Evolutionary conservation across 64 coral and sea anemone genomes (phyloP).

Genomic region (Anthopleura sola): DNA sequence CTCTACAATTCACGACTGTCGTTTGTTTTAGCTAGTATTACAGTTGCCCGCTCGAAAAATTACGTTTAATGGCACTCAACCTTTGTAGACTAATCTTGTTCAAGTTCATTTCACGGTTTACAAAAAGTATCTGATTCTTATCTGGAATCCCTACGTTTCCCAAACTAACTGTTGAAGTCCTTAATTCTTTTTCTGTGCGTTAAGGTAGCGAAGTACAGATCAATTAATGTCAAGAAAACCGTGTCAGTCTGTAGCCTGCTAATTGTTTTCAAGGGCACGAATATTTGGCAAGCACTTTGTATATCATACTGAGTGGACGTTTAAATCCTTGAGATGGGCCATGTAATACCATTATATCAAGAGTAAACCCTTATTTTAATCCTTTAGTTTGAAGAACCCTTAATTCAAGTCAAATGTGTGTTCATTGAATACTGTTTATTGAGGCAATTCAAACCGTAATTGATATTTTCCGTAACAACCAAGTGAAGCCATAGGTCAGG

Average conservation of each 20-base stretch:
- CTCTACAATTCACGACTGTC: not conserved
- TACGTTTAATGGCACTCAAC: not conserved
- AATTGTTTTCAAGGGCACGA: slow-evolving; percentile 1
- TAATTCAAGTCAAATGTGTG: not conserved
- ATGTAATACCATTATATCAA: not conserved
- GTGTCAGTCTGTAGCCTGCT: slow-evolving; percentile 7
- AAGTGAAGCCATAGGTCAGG: not conserved
- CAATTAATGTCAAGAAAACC: not conserved
- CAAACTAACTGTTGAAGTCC: not conserved
- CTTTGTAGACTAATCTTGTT: not conserved
- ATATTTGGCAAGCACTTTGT: not conserved
- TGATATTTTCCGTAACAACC: not conserved
- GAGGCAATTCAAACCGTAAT: not conserved
- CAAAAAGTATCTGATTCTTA: slow-evolving; percentile 4
- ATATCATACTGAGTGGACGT: not conserved
- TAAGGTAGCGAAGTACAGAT: not conserved
- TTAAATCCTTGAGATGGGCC: not conserved
- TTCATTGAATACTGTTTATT: not conserved
- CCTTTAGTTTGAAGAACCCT: not conserved
- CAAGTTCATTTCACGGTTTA: slow-evolving; percentile 2
- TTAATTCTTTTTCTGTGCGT: not conserved
- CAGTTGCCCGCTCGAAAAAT: not conserved
- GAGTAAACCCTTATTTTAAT: not conserved
- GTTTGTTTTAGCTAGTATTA: not conserved
- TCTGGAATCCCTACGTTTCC: not conserved